Evolutionary conservation across 2,113 vertebrate species (phyloP).

Genomic region (Onychostoma macrolepis): DNA sequence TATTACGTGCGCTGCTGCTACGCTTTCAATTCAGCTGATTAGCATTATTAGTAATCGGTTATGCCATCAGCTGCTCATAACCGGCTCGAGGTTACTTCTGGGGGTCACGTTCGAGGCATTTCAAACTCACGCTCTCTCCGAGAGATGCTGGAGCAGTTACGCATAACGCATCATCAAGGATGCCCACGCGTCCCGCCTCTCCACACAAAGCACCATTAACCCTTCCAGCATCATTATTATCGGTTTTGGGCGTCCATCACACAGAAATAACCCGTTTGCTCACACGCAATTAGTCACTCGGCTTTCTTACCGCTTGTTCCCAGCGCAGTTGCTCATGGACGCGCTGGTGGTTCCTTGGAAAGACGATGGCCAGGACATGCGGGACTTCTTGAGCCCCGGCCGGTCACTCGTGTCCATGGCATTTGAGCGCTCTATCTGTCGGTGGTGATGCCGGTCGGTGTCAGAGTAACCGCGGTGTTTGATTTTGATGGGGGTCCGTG

Average conservation of each 20-base stretch:
- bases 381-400: slow-evolving; percentile 88
- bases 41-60: slow-evolving; percentile 40
- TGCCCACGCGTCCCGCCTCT: slow-evolving; percentile 75
- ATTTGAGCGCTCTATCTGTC: slow-evolving; percentile 91
- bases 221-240: slow-evolving; percentile 69
- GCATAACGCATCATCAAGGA: slow-evolving; percentile 70
- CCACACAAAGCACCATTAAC: slow-evolving; percentile 71
- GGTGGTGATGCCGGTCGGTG: slow-evolving; percentile 82
- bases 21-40: neutral
- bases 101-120: slow-evolving; percentile 57
- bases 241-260: slow-evolving; percentile 56
- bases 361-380: slow-evolving; percentile 97
- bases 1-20: neutral
- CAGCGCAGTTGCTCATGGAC: slow-evolving; percentile 77
- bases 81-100: slow-evolving; percentile 66
- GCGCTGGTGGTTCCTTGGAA: slow-evolving; percentile 87
- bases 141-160: slow-evolving; percentile 56
- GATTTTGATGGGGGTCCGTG: slow-evolving; percentile 86
- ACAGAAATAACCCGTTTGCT: slow-evolving; percentile 53
- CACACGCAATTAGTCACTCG: slow-evolving; percentile 15
- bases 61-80: slow-evolving; percentile 55
- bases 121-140: slow-evolving; percentile 64
- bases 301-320: slow-evolving; percentile 79
- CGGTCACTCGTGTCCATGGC: slow-evolving; percentile 93
- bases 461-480: slow-evolving; percentile 85